Percentiles rank a stretch among this genome's conserved stretches.
phyloP scores from a whole-genome alignment of 2,113 vertebrate genomes.

The Prunella himalayana region DNA sequence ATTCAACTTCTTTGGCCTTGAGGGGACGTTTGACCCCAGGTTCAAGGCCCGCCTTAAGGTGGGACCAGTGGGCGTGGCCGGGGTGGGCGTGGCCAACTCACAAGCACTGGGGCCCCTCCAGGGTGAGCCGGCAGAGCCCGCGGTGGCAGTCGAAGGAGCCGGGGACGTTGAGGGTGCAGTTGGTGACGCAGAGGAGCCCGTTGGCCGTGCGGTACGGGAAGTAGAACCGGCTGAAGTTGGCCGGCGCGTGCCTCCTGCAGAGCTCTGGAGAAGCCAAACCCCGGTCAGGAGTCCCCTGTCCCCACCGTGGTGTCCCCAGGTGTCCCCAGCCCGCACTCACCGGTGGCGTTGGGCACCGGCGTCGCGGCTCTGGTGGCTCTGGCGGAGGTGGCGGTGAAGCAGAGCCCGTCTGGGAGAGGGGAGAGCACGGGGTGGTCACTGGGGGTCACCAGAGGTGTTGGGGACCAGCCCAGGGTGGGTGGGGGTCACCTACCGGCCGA shows the following conservation, averaged over 20 bases:
- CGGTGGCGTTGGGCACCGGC: not conserved
- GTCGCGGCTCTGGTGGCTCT: not conserved
- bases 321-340: not conserved
- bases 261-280: not conserved
- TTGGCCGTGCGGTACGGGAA: not conserved
- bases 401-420: not conserved
- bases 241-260: not conserved
- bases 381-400: not conserved
- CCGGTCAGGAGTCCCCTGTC: no score
- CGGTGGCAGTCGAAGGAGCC: not conserved
- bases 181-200: not conserved
- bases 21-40: fast-evolving
- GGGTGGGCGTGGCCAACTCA: not conserved
- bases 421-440: not conserved
- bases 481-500: not conserved
- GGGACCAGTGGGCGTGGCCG: not conserved
- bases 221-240: not conserved
- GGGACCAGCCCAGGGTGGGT: fast-evolving
- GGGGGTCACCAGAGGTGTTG: not conserved
- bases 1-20: not conserved
- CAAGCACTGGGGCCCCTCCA: not conserved
- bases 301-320: not conserved
- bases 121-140: not conserved
- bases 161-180: not conserved
- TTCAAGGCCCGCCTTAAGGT: not conserved